Base-by-base conservation (phyloP, 2,888 invertebrate species). In the Strigamia transsilvanica region DNA sequence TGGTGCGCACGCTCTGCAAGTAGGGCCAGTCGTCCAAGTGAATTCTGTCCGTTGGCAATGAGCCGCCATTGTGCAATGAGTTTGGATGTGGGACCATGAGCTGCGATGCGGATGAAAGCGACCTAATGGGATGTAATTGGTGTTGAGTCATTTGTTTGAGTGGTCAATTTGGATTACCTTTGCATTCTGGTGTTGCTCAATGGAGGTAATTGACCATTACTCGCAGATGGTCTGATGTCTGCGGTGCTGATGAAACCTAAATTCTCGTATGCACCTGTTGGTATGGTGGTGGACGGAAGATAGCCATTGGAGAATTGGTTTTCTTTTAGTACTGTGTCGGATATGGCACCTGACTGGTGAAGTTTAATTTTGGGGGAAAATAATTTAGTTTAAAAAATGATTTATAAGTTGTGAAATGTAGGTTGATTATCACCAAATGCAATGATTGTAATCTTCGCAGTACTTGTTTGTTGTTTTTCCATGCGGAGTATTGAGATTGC, bases 391-490 rank as follows among this genome's bases (percentile, higher is more conserved):
- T n/a, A n/a, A n/a, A n/a, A n/a, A n/a, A n/a, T n/a, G n/a, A n/a
- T n/a, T n/a, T n/a, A n/a, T n/a, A 41, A 79, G 10, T 34, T 41
- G 21, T 42, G 13, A 38, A 79, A n/a, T 18, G 18, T 46, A 21
- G 1, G 9, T 46, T 42, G 3, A 1, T 51, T 13, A 32, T 85
- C 86, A 88, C 87, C 87, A 89, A 88, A 83, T 88, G 89, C 83
- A 90, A 87, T 85, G 89, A 89, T 84, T 88, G 88, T 83, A 90
- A 85, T 84, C 90, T 87, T 83, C 89, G 88, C 80, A 88, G 85
- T 13, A 90, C 88, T 61, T 89, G 85, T 85, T 84, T 89, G 85
- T 90, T 90, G 85, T 90, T 90, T 85, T 89, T 89, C 91, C 91
- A 91, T 34, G 88, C 86, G 27, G 89, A 86, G 85, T 90, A 90